These are phyloP conservation scores for Drosophila quinaria DNA, from an alignment of 2,888 invertebrate genomes.

Conservation along the genomic window DNA sequence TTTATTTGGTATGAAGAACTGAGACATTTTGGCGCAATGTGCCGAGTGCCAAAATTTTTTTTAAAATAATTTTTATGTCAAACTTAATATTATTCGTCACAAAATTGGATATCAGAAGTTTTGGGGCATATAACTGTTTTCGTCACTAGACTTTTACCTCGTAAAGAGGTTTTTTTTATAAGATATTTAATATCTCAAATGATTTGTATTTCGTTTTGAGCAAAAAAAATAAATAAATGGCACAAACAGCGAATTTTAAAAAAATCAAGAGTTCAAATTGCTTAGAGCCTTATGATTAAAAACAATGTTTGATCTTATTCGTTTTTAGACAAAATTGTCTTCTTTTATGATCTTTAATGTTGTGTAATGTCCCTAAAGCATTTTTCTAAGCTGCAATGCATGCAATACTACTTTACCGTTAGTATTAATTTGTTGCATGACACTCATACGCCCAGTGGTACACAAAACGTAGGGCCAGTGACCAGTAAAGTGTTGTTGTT, in stretches of 20 bases:
- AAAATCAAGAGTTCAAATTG: background rate
- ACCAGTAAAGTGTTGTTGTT: conserved; percentile 42
- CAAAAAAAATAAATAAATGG: too few relatives aligned
- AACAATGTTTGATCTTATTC: background rate
- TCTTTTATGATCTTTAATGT: background rate
- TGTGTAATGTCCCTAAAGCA: background rate
- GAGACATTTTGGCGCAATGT: too few relatives aligned
- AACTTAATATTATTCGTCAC: too few relatives aligned
- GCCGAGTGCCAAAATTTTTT: too few relatives aligned
- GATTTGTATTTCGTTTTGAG: too few relatives aligned
- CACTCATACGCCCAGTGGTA: conserved; percentile 45
- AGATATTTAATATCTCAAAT: background rate
- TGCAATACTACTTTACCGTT: conserved; percentile 4
- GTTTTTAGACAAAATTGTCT: background rate
- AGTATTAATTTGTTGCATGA: conserved; percentile 43
- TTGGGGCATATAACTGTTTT: too few relatives aligned
- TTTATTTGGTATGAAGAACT: too few relatives aligned
- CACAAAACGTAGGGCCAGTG: conserved; percentile 23
- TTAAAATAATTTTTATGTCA: too few relatives aligned
- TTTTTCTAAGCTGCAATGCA: background rate
- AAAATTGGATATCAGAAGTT: too few relatives aligned
- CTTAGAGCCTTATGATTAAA: background rate
- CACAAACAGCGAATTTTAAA: background rate
- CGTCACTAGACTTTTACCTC: too few relatives aligned
- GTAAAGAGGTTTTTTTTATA: too few relatives aligned